Percentiles rank a stretch among this genome's conserved stretches.
These are phyloP conservation scores for Chaitophorus viminalis DNA, from an alignment of 2,888 invertebrate species.

Conservation along the genomic window DNA sequence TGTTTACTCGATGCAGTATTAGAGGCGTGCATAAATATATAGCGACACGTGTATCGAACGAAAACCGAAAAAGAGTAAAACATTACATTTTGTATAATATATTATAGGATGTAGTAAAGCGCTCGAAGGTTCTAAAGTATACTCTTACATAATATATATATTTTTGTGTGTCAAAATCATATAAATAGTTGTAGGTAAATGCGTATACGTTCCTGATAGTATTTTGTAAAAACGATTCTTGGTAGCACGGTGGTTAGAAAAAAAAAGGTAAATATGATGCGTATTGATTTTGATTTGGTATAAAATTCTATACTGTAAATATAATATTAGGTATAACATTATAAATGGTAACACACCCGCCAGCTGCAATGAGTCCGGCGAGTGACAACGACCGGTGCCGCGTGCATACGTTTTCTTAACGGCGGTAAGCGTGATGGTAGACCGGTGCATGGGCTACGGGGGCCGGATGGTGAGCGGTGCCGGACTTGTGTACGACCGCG, in stretches of 20 bases:
- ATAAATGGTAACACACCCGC: constrained; percentile 14
- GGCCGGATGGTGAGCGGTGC: constrained; percentile 63
- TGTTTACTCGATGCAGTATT: background rate
- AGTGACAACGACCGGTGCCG: background rate
- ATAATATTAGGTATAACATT: background rate
- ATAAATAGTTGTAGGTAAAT: background rate
- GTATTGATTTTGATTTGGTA: constrained; percentile 36
- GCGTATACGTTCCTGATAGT: background rate
- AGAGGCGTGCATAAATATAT: background rate
- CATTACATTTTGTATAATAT: too few relatives aligned
- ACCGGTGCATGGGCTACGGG: constrained; percentile 40
- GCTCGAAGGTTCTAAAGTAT: background rate
- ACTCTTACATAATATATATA: background rate
- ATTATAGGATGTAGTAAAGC: background rate
- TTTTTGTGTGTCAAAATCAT: background rate
- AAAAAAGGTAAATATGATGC: background rate
- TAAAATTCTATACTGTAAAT: background rate
- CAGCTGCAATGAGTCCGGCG: background rate
- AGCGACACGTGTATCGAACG: background rate
- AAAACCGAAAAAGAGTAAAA: background rate
- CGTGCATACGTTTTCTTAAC: background rate
- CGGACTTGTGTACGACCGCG: constrained; percentile 71
- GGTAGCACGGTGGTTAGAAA: background rate
- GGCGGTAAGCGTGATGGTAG: constrained; percentile 62
- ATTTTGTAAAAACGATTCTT: background rate